A percentile compares a stretch with the other conserved stretches of the same genome.
phyloP scores from a whole-genome alignment of 2,888 invertebrate genomes.

The Drepanosiphum platanoidis region DNA sequence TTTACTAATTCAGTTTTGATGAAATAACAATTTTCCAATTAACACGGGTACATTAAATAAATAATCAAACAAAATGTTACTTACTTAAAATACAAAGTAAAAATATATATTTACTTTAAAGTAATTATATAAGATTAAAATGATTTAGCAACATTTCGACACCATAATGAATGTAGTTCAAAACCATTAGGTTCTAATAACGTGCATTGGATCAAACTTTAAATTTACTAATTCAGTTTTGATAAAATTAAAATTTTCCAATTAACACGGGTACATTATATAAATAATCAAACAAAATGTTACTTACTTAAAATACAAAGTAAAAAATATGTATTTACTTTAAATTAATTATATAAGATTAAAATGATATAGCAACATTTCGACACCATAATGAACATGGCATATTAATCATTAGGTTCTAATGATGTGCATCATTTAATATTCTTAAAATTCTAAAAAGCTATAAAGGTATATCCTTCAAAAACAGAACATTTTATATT shows the following conservation, averaged over 20 bases:
- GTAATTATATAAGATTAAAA: conserved; percentile 40
- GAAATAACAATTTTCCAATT: no score
- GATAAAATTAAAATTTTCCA: no score
- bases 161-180: conserved; percentile 42
- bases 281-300: conserved; percentile 6
- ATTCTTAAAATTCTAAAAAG: not conserved
- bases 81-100: conserved; percentile 7
- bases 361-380: conserved; percentile 46
- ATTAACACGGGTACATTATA: no score
- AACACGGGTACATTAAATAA: no score
- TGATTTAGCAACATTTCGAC: conserved; percentile 54
- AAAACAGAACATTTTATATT: not conserved
- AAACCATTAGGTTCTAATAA: conserved; percentile 57
- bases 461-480: not conserved
- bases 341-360: conserved; percentile 35
- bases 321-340: conserved; percentile 19
- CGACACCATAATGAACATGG: conserved; percentile 49
- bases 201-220: conserved; percentile 23
- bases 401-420: conserved; percentile 43
- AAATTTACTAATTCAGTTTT: no score
- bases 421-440: conserved; percentile 48
- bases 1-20: no score
- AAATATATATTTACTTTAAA: conserved; percentile 7
- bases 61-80: conserved; percentile 21
- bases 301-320: conserved; percentile 13